These are phyloP conservation scores for Balearica regulorum DNA, from an alignment of 2,797 vertebrate species.

Conservation along the genomic window DNA sequence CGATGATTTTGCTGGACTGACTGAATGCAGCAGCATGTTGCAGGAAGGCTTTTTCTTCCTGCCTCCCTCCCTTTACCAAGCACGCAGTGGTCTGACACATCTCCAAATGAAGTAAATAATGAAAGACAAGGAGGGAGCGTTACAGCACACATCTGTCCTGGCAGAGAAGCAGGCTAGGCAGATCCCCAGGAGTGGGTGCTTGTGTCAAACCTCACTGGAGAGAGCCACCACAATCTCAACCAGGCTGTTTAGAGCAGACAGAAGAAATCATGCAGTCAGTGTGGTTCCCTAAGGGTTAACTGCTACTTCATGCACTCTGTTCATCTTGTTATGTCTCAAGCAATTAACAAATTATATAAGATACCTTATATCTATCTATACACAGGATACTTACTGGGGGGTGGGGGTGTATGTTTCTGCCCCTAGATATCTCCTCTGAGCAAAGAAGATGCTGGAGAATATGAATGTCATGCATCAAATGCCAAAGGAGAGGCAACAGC, in stretches of 20 bases:
- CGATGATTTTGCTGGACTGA: background rate
- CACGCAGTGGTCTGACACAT: background rate
- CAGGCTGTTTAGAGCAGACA: background rate
- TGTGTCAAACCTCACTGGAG: background rate
- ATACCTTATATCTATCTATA: background rate
- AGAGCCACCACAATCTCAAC: background rate
- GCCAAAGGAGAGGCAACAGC: constrained; percentile 85
- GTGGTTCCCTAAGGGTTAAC: background rate
- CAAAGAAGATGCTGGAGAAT: constrained; percentile 83
- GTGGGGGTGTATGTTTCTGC: background rate
- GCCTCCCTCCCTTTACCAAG: background rate
- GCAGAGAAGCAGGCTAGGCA: background rate
- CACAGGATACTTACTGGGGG: background rate
- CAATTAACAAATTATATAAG: background rate
- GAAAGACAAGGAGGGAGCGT: background rate
- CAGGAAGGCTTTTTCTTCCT: background rate
- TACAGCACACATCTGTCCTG: background rate
- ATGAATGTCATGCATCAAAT: constrained; percentile 88
- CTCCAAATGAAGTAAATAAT: background rate
- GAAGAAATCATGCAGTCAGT: background rate
- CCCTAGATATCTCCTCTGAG: constrained; percentile 87
- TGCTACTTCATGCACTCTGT: background rate
- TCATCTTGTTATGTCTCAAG: background rate
- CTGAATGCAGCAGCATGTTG: background rate
- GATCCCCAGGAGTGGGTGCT: background rate